Evolutionary conservation across 1,140 invertebrate species (phyloP), one percentile per base, ranked within the genome.

Genomic region (Tetraneura akinire): DNA sequence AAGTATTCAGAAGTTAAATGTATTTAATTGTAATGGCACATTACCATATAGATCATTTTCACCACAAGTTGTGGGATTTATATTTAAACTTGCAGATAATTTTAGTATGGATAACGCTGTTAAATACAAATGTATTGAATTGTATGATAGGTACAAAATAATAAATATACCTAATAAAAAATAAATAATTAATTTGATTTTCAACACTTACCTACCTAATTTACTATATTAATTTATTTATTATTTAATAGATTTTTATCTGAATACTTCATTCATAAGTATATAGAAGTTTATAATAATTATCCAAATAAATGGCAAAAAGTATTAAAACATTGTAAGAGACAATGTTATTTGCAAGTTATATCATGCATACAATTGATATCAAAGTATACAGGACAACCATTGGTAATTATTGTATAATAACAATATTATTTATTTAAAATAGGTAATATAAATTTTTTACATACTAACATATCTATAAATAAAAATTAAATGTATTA

Each of bases 211-310:
- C n/a, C n/a, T n/a, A 51, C n/a, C 49, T 23, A 14, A 23, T 47
- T 45, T 68, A 10, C 14, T 23, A 23, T 4, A n/a, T 32, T n/a
- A 18, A 13, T 18, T 32, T 32, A 66, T 26, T 49, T 51, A 51
- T 71, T n/a, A 11, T 11, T 45, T 3, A 51, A 18, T 71, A 71
- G 68, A 29, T 71, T 49, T 71, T 51, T 71, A 51, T 71, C 68
- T n/a, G 47, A 51, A 32, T 49, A 49, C 11, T 71, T 71, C 10
- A 51, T 71, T 49, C 9, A n/a, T 5, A 29, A n/a, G 1, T 1
- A 51, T 13, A 29, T 26, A 29, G 18, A 71, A 18, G 18, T n/a
- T n/a, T 29, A 29, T 37, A n/a, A 10, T 26, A 51, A 18, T 5
- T 21, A 71, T 49, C 45, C 68, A 1, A 51, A 51, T n/a, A 32